phyloP scores from a whole-genome alignment of 2,888 invertebrate species.

The Nomada fucata region DNA sequence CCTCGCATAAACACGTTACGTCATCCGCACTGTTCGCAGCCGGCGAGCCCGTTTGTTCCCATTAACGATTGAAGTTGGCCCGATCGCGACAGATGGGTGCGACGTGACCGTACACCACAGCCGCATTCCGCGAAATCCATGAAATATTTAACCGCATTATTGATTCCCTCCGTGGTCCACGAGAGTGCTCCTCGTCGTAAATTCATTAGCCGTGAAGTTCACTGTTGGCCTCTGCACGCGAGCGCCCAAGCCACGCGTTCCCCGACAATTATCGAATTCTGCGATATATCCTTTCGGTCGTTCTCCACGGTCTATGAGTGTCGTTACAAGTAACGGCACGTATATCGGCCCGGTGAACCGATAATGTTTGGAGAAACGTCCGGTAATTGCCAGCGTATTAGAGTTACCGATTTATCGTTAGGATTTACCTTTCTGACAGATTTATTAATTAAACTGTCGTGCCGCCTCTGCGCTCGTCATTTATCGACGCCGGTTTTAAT shows the following conservation, averaged over 20 bases:
- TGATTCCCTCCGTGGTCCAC: conserved; percentile 78
- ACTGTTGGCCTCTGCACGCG: conserved; percentile 66
- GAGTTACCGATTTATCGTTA: conserved; percentile 56
- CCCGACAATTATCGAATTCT: conserved; percentile 72
- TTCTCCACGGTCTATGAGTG: conserved; percentile 44
- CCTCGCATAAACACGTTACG: conserved; percentile 71
- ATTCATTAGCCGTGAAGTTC: conserved; percentile 76
- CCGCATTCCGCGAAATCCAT: conserved; percentile 80
- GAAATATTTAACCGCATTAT: conserved; percentile 82
- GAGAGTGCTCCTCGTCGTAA: conserved; percentile 75
- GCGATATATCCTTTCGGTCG: conserved; percentile 68
- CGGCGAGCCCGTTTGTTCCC: conserved; percentile 77
- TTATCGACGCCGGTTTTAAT: conserved; percentile 2
- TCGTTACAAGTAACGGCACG: conserved; percentile 65
- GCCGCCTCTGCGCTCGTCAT: background rate
- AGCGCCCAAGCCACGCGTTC: conserved; percentile 59
- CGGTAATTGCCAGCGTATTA: conserved; percentile 52
- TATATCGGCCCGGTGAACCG: conserved; percentile 40
- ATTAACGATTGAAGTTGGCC: conserved; percentile 81
- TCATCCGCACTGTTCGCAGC: conserved; percentile 69
- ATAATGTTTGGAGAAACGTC: conserved; percentile 57
- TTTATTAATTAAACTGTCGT: conserved; percentile 50
- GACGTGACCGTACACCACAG: conserved; percentile 79
- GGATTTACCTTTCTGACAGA: conserved; percentile 44
- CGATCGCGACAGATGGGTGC: conserved; percentile 81